A percentile compares a stretch with the other conserved stretches of the same genome.
Evolutionary conservation across 2,113 vertebrate species (phyloP).

Genomic region (Vireo altiloquus): DNA sequence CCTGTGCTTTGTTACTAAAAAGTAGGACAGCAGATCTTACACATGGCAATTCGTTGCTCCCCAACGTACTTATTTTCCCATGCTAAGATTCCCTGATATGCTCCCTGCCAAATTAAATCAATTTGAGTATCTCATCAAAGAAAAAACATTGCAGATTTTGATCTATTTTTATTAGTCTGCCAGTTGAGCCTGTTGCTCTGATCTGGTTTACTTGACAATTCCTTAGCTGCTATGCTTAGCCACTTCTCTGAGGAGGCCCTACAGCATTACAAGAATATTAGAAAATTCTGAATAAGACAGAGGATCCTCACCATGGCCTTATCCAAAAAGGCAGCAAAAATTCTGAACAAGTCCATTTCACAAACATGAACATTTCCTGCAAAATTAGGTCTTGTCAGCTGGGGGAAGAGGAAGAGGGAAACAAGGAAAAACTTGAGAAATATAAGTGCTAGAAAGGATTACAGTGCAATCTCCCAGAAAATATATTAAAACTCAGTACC

Average conservation of each 20-base stretch:
- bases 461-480: neutral
- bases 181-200: neutral
- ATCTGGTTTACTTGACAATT: neutral
- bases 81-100: neutral
- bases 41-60: neutral
- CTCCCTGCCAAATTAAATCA: slow-evolving; percentile 5
- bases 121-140: neutral
- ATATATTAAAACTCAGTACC: neutral
- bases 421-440: neutral
- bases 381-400: neutral
- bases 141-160: neutral
- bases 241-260: neutral
- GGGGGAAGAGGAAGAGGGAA: neutral
- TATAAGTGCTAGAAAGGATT: neutral
- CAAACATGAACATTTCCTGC: neutral
- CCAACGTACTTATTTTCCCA: neutral
- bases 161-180: slow-evolving; percentile 5
- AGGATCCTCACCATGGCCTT: neutral
- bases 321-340: neutral
- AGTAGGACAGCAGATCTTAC: neutral
- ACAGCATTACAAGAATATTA: neutral
- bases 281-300: neutral
- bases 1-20: neutral
- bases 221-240: neutral
- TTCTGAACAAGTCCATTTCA: neutral